Conservation (phyloP, 2,888 invertebrate genomes). For the Parnassius mnemosyne region DNA sequence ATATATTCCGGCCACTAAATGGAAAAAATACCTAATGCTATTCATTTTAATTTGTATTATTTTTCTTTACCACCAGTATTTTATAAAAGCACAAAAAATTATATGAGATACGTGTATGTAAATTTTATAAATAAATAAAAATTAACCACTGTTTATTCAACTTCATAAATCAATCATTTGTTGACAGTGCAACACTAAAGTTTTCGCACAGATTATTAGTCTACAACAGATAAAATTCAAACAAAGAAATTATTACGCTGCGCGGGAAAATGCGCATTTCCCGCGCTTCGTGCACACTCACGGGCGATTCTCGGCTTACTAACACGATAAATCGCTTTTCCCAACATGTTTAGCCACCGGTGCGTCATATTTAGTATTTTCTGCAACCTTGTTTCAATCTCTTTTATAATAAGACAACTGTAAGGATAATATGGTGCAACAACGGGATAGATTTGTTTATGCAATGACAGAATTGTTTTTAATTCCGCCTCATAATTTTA, state of each 20-base stretch:
- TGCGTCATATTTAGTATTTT: conserved; percentile 7
- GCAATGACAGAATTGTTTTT: too few relatives aligned
- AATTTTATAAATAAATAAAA: too few relatives aligned
- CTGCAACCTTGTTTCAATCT: conserved; percentile 19
- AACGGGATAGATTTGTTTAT: conserved; percentile 4
- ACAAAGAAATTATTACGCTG: conserved; percentile 24
- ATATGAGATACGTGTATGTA: too few relatives aligned
- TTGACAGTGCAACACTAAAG: background rate
- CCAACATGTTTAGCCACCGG: background rate
- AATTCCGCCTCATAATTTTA: too few relatives aligned
- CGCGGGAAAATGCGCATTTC: conserved; percentile 10
- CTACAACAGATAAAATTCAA: background rate
- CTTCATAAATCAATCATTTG: too few relatives aligned
- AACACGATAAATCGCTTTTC: background rate
- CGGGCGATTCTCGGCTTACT: conserved; percentile 11
- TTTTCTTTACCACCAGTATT: conserved; percentile 1
- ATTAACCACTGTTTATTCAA: too few relatives aligned
- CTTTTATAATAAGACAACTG: conserved; percentile 10
- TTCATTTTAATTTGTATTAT: background rate
- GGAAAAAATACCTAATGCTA: too few relatives aligned
- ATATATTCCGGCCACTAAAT: too few relatives aligned
- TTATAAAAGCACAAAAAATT: background rate
- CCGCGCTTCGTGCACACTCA: conserved; percentile 11
- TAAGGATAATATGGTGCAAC: conserved; percentile 9
- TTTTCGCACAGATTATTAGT: background rate